Percentiles rank a stretch among this genome's conserved stretches.
Evolutionary conservation across 2,888 invertebrate genomes (phyloP).

Genomic region (Heliconius aoede): DNA sequence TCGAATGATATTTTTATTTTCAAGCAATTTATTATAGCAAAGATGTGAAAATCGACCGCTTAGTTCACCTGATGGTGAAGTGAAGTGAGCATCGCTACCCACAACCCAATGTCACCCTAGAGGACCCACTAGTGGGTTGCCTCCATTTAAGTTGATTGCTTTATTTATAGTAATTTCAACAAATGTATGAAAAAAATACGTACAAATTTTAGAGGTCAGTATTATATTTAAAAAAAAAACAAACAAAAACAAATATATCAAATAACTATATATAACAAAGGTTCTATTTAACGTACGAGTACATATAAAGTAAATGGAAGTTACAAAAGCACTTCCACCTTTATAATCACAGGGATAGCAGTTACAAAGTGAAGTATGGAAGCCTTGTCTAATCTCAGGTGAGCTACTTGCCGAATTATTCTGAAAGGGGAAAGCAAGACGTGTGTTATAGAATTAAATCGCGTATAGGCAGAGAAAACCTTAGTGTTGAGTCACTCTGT

Average conservation of each 20-base stretch:
- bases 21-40: neutral
- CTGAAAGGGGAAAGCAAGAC: slow-evolving; percentile 23
- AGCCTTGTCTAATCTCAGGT: slow-evolving; percentile 63
- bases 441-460: neutral
- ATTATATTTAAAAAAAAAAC: neutral
- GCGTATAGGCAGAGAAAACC: neutral
- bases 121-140: too few species aligned
- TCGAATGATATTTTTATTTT: neutral
- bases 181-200: neutral
- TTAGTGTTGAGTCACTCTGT: neutral
- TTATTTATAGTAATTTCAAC: neutral
- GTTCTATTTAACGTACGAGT: neutral
- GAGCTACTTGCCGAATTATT: slow-evolving; percentile 56
- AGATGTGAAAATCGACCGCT: neutral
- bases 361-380: slow-evolving; percentile 37
- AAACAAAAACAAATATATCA: neutral
- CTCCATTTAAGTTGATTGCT: too few species aligned
- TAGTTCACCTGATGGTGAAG: neutral
- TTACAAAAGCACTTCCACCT: slow-evolving; percentile 34
- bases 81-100: neutral
- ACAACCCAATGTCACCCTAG: neutral
- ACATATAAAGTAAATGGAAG: slow-evolving; percentile 15
- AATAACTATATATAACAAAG: neutral
- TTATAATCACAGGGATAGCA: slow-evolving; percentile 38
- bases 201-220: neutral